Base-by-base conservation (phyloP, 2,888 invertebrate species). In the Phengaris arion region DNA sequence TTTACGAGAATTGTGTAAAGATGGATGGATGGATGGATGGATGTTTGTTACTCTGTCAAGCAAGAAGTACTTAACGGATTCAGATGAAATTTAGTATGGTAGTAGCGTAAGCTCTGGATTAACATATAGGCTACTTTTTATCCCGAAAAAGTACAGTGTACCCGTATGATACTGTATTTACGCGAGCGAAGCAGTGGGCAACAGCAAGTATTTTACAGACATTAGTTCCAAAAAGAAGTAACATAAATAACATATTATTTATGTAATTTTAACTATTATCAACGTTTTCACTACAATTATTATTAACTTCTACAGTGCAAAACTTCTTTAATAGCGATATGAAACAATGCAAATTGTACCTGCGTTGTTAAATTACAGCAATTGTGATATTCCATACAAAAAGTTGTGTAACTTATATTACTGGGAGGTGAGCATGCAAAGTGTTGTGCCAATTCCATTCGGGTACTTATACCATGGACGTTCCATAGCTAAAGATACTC, bases 311-410 rank as follows among this genome's bases (percentile, higher is more conserved):
- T 64, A 45, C 35, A 64, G 13, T 6, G 13, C 54, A 72, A 72
- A 72, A 35, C 13, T 74, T 74, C 55, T 55, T 13, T 57, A 74
- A 57, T 55, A 15, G 74, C 74, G 45, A 74, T 35, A 57, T 48
- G 74, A 74, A 57, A 74, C 74, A 74, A 74, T 74, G 46, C 74
- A 57, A 45, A 74, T 57, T 74, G 74, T n/a, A 73, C 57, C 46
- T 57, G 74, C 45, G 55, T 59, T 59, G 74, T 74, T 74, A 74
- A 57, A 74, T 59, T 59, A 74, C 74, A 46, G 57, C 74, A 74
- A 74, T 74, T 74, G 57, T 45, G 55, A 74, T 74, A 74, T 74
- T 74, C 57, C 57, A n/a, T 57, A 48, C 74, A 74, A 74, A 74
- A 74, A 74, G 74, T 74, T 74, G 55, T 64, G 57, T 55, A 74